Percentiles rank a stretch among this genome's conserved stretches.
Conservation (phyloP, 2,113 vertebrate species). For the Rostratula benghalensis region DNA sequence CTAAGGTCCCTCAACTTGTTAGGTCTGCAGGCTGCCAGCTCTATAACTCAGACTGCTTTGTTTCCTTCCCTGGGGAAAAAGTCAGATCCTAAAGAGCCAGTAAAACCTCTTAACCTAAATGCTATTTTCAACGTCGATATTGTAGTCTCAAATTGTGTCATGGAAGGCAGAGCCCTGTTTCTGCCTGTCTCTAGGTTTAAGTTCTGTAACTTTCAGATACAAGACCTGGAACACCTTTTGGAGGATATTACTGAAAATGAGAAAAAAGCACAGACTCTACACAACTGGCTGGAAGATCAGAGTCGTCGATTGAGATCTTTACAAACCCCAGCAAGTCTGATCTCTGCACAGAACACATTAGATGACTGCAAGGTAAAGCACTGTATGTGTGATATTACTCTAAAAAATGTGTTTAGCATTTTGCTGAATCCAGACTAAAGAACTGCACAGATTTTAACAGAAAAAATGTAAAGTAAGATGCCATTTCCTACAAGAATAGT, state of each 20-base stretch:
- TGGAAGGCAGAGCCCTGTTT: background rate
- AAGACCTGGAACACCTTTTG: conserved; percentile 77
- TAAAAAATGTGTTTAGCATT: background rate
- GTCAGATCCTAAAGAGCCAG: background rate
- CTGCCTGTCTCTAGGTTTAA: background rate
- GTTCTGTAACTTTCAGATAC: conserved; percentile 73
- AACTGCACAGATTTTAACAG: background rate
- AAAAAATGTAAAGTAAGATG: background rate
- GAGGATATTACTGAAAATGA: conserved; percentile 77
- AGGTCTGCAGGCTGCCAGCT: background rate
- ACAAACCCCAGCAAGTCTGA: conserved; percentile 72
- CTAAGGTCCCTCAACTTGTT: background rate
- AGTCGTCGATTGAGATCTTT: conserved; percentile 72
- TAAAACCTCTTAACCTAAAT: background rate
- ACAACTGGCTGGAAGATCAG: conserved; percentile 81
- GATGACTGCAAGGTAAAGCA: conserved; percentile 80
- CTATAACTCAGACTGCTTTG: background rate
- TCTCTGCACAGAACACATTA: conserved; percentile 72
- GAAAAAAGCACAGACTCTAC: conserved; percentile 75
- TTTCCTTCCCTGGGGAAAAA: background rate
- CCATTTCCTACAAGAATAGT: background rate
- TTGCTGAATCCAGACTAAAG: background rate
- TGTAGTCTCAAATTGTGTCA: background rate
- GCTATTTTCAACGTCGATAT: background rate
- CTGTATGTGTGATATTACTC: background rate